Base-by-base conservation (phyloP, 2,113 vertebrate genomes). In the Aptenodytes patagonicus region DNA sequence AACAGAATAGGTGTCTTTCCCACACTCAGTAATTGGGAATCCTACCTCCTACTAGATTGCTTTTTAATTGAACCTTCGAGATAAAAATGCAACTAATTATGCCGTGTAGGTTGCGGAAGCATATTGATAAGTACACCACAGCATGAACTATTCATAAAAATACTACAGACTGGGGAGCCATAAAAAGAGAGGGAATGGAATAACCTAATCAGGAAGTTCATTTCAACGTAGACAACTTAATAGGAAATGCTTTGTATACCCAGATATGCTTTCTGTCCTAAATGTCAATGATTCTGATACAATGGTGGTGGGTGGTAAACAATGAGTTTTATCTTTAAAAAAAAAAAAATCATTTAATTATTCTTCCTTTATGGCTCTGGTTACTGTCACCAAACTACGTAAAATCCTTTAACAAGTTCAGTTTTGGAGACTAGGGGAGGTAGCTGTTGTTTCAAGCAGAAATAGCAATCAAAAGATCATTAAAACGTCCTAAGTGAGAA, bases 11-110 rank as follows among this genome's bases (percentile, higher is more conserved):
- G 29, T 91, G 49, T 73, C 78, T 92, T 93, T 91, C 60, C 72
- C 69, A 79, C 36, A 62, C 46, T 95, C 65, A 34, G 55, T 97
- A 93, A 94, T 40, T 94, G 72, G 80, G 51, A 97, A 85, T 81
- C 40, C 85, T 88, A 25, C 58, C 58, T 94, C 80, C 66, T 92
- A 38, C 57, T 76, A 83, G 57, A 91, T 73, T 31, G 44, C 61
- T 96, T 97, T 94, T 87, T 94, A 86, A 97, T 87, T 96, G 93
- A 88, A 92, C 66, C 80, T 96, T 93, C 0, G 20, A 95, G 89
- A 95, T 95, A 73, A 87, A 91, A 84, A 90, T 77, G 21, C 40
- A 69, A 92, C 52, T 91, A 93, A 97, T 97, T 70, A 91, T 90
- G 78, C 57, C 47, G 78, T 77, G 93, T 82, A 68, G 83, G 90